These are phyloP conservation scores for Dicrurus megarhynchus DNA, from an alignment of 2,113 vertebrate species.

Conservation along the genomic window DNA sequence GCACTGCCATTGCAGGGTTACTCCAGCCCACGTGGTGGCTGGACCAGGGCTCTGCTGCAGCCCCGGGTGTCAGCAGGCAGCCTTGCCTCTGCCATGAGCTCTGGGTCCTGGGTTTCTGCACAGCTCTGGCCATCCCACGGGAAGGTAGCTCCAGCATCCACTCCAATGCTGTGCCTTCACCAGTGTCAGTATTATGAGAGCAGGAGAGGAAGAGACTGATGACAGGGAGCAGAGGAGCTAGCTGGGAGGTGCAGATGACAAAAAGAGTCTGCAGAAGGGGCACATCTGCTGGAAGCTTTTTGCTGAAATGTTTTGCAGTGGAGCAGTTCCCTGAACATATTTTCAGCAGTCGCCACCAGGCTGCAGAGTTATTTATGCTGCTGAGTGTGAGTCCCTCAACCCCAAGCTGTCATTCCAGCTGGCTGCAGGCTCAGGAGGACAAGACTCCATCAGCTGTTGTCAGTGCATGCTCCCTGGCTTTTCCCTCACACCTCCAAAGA, in stretches of 20 bases:
- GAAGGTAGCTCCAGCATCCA: background rate
- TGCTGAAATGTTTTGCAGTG: background rate
- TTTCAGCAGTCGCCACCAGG: background rate
- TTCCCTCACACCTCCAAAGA: background rate
- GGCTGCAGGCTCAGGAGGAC: background rate
- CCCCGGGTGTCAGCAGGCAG: background rate
- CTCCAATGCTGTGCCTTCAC: background rate
- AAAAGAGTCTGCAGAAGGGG: background rate
- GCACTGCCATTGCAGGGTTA: accelerated
- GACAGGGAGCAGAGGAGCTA: background rate
- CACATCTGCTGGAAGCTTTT: background rate
- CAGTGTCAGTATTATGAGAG: accelerated
- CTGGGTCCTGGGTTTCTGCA: background rate
- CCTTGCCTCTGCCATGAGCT: accelerated
- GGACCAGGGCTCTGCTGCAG: background rate
- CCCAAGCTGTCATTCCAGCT: background rate
- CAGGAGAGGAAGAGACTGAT: background rate
- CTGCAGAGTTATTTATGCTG: background rate
- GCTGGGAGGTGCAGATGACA: background rate
- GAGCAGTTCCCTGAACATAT: background rate
- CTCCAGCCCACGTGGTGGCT: accelerated
- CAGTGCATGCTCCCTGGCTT: background rate
- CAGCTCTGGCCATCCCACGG: background rate
- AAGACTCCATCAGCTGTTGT: background rate
- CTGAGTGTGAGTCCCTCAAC: background rate